Evolutionary conservation across 1,140 invertebrate genomes (phyloP), one percentile per base, ranked within the genome.

Genomic region (Drosophila ohnishii): DNA sequence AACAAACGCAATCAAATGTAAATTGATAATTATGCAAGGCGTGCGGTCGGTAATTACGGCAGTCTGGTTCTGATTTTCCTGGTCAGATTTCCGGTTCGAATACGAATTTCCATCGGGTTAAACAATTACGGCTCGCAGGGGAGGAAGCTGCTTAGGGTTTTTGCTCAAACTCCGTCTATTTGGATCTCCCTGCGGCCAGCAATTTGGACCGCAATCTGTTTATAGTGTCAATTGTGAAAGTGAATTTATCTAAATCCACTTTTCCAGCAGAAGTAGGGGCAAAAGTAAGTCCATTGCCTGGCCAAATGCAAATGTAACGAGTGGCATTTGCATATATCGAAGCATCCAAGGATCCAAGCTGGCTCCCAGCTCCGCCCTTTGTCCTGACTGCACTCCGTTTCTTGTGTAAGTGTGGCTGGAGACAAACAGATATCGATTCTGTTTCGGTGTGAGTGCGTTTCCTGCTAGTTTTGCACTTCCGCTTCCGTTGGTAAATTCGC

Each of bases 211-310:
- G 50, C 82, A 85, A 87, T 86, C 79, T 87, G 83, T 87, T 86
- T 87, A 78, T 80, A 73, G 79, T 86, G 82, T 87, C 82, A 87
- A 87, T 87, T 87, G 83, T 67, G 65, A 82, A 83, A 86, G 83
- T 86, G 79, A 86, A 86, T 82, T 82, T 82, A 82, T 69, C 69
- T 70, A 82, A 82, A 82, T 87, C 78, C 78, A 81, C 64, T 85
- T 81, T 78, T 40, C 37, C 57, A 28, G 42, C 47, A 60, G 55
- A 39, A 59, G 37, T n/a, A 50, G 37, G 34, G 39, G 25, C 13
- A 32, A 61, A 40, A 51, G 25, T 16, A 11, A 74, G 74, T 59
- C 65, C 63, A 70, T 74, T 73, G 66, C 42, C 53, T 45, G 71
- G 79, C 61, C 74, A 60, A 67, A 87, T 86, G 83, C 83, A 87